Conservation (phyloP, 2,888 invertebrate genomes). For the Machimus atricapillus region DNA sequence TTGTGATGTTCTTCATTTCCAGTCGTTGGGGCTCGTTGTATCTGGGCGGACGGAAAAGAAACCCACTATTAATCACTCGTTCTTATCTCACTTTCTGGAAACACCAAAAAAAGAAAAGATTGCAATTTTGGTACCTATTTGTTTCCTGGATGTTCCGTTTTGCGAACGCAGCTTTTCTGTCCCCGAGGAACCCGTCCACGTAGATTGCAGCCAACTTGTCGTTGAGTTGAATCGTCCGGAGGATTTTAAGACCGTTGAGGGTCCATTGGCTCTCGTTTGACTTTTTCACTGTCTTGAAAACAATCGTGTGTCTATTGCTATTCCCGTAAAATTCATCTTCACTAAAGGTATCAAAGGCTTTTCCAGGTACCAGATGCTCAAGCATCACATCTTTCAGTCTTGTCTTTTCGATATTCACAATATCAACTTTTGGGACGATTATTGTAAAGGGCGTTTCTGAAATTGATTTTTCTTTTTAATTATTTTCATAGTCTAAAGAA, state of each 20-base stretch:
- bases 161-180: conserved; percentile 60
- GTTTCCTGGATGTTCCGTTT: conserved; percentile 63
- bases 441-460: conserved; percentile 70
- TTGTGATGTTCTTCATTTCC: conserved; percentile 59
- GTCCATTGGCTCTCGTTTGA: conserved; percentile 58
- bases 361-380: conserved; percentile 69
- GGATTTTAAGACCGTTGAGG: conserved; percentile 60
- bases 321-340: conserved; percentile 63
- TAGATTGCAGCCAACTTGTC: conserved; percentile 60
- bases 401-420: conserved; percentile 63
- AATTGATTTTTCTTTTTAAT: conserved; percentile 44
- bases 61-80: not conserved
- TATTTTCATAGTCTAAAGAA: not conserved
- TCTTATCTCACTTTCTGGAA: not conserved
- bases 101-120: not conserved
- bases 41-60: conserved; percentile 48
- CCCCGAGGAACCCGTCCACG: conserved; percentile 62
- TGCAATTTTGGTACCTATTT: conserved; percentile 55
- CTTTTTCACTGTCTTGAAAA: conserved; percentile 61
- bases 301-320: conserved; percentile 63
- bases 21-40: conserved; percentile 61
- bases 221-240: conserved; percentile 59
- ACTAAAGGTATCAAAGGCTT: conserved; percentile 64
- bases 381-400: conserved; percentile 67
- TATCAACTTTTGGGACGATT: conserved; percentile 66